These are phyloP conservation scores for Stenurella melanura DNA, from an alignment of 2,888 invertebrate species.

Conservation along the genomic window DNA sequence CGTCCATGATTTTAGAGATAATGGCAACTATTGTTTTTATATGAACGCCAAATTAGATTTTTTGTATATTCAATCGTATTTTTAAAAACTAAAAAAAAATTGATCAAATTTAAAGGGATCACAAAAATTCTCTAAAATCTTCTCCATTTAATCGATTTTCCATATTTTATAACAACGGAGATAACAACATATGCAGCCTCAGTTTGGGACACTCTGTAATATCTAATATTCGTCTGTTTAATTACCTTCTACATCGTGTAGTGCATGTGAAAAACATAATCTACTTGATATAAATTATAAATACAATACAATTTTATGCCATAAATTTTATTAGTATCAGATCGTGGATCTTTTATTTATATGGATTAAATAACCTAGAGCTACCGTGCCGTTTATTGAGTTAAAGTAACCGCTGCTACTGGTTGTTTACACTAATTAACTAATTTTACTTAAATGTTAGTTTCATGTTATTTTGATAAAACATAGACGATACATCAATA, in stretches of 20 bases:
- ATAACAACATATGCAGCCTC: too few species aligned
- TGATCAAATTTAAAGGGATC: too few species aligned
- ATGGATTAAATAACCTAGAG: background rate
- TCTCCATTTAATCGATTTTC: too few species aligned
- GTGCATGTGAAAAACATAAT: background rate
- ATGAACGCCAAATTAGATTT: too few species aligned
- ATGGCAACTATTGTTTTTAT: too few species aligned
- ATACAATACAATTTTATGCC: background rate
- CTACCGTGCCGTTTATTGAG: background rate
- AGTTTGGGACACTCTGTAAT: too few species aligned
- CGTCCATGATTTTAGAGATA: too few species aligned
- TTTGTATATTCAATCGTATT: too few species aligned
- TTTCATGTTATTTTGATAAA: background rate
- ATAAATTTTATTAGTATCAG: background rate
- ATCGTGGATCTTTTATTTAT: background rate
- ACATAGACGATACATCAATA: background rate
- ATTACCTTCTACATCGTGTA: background rate
- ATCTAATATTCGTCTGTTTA: too few species aligned
- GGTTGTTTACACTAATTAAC: constrained; percentile 1
- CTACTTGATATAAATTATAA: background rate
- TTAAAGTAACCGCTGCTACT: background rate
- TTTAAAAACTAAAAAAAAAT: too few species aligned
- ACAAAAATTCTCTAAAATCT: too few species aligned
- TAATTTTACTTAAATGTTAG: background rate
- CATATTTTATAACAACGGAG: too few species aligned